Conservation (phyloP, 30 jellyfish, hydroid and myxozoan genomes). For the Hydractinia echinata region DNA sequence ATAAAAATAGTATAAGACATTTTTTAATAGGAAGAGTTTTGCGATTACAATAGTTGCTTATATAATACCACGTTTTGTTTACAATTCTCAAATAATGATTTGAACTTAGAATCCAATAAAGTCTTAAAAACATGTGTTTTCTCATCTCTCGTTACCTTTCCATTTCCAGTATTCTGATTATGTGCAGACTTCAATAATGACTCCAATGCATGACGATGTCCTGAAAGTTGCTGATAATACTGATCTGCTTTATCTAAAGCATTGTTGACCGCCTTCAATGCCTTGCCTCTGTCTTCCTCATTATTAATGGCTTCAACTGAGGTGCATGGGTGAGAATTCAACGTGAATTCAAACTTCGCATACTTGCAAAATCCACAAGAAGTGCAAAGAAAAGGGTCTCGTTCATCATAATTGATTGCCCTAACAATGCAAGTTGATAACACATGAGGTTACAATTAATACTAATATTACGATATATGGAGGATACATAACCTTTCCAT, state of each 20-base stretch:
- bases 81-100: no score
- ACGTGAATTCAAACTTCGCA: slow-evolving; percentile 80
- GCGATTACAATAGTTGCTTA: no score
- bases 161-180: slow-evolving; percentile 35
- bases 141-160: slow-evolving; percentile 9
- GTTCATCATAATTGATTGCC: slow-evolving; percentile 92
- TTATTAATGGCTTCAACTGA: slow-evolving; percentile 82
- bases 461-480: no score
- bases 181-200: slow-evolving; percentile 38
- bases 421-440: slow-evolving; percentile 25
- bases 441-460: not conserved
- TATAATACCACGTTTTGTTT: no score
- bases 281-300: slow-evolving; percentile 80
- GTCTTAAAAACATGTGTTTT: no score
- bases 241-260: slow-evolving; percentile 86
- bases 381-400: slow-evolving; percentile 88
- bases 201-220: slow-evolving; percentile 70
- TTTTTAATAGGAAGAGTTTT: no score
- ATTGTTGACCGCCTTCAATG: slow-evolving; percentile 64
- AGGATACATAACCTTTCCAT: no score
- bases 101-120: no score
- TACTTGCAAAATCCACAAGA: slow-evolving; percentile 94
- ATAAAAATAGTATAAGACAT: no score
- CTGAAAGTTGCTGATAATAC: slow-evolving; percentile 68
- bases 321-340: slow-evolving; percentile 70